These are phyloP conservation scores for Operophtera brumata DNA, from an alignment of 2,888 invertebrate species.

Conservation along the genomic window DNA sequence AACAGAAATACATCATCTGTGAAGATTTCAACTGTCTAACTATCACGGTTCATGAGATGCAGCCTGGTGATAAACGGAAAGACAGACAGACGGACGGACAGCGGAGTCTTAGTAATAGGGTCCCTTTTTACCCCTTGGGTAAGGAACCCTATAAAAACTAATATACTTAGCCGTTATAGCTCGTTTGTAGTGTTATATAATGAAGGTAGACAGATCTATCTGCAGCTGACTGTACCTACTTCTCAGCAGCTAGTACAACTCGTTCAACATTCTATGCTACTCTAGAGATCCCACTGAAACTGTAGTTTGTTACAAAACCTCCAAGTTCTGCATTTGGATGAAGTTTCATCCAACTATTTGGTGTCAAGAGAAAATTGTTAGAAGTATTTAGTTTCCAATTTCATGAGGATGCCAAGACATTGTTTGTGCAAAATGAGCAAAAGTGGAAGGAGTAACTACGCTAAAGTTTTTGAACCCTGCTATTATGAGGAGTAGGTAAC, in stretches of 20 bases:
- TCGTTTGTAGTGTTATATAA: no score
- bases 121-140: no score
- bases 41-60: no score
- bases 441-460: no score
- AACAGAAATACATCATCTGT: no score
- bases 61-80: no score
- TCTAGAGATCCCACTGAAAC: slow-evolving; percentile 8
- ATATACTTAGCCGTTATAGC: no score
- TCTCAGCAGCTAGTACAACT: background rate
- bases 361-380: slow-evolving; percentile 4
- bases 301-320: slow-evolving; percentile 2
- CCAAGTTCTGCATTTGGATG: background rate
- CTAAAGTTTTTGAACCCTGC: no score
- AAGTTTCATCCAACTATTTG: slow-evolving; percentile 8
- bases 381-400: slow-evolving; percentile 3
- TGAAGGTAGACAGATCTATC: background rate
- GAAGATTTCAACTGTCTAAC: no score
- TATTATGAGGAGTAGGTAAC: no score
- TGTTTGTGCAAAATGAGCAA: background rate
- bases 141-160: background rate
- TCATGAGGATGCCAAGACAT: background rate
- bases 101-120: no score
- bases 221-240: background rate
- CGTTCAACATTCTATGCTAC: slow-evolving; percentile 1
- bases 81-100: no score